These are phyloP conservation scores for Ibidorhyncha struthersii DNA, from an alignment of 2,113 vertebrate species.

Conservation along the genomic window DNA sequence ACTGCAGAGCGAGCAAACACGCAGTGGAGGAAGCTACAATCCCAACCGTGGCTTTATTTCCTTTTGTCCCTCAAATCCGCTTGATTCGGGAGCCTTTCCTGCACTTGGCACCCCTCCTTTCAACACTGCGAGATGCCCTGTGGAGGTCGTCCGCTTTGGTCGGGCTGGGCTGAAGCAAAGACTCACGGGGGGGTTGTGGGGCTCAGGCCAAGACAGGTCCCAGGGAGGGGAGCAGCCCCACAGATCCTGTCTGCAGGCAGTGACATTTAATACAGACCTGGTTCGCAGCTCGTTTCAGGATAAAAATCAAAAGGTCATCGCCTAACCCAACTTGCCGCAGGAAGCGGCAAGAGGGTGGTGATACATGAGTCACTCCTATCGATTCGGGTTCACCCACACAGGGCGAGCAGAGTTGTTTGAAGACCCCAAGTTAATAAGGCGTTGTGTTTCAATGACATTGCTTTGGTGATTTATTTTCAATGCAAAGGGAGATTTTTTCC, in stretches of 20 bases:
- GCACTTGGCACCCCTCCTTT: not conserved
- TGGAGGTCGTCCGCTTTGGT: fast-evolving
- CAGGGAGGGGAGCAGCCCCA: not conserved
- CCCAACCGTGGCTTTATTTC: not conserved
- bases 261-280: not conserved
- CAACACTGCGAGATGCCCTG: fast-evolving
- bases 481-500: not conserved
- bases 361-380: not conserved
- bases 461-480: not conserved
- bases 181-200: fast-evolving
- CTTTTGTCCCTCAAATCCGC: fast-evolving
- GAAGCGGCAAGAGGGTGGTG: not conserved
- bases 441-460: fast-evolving
- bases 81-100: fast-evolving
- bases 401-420: not conserved
- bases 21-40: fast-evolving
- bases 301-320: not conserved
- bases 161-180: fast-evolving
- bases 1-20: not conserved
- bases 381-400: not conserved
- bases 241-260: fast-evolving
- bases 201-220: no score
- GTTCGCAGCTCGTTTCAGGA: not conserved
- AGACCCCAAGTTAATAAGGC: fast-evolving
- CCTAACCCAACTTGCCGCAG: not conserved